These are phyloP conservation scores for Piscicola geometra DNA, from an alignment of 2,888 invertebrate species.

Conservation along the genomic window DNA sequence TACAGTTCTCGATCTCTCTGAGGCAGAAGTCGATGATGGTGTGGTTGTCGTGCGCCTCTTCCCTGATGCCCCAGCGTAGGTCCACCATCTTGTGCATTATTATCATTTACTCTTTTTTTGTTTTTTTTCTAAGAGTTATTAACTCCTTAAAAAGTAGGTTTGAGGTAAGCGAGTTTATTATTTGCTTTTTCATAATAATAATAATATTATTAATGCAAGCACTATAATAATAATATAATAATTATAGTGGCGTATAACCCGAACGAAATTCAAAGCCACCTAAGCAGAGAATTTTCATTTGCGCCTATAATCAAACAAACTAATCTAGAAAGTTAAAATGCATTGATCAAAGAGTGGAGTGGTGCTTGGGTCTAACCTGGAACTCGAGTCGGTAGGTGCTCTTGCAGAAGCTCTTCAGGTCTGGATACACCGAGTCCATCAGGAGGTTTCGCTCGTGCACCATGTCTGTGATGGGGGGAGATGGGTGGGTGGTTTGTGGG, in stretches of 20 bases:
- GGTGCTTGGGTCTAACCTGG: constrained; percentile 42
- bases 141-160: too few relatives aligned
- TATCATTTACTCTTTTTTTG: neutral
- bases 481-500: neutral
- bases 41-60: constrained; percentile 46
- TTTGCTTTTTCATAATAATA: too few relatives aligned
- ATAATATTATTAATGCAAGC: too few relatives aligned
- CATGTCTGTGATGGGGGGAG: constrained; percentile 41
- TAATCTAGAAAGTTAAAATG: too few relatives aligned
- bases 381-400: constrained; percentile 45
- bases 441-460: constrained; percentile 44
- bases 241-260: too few relatives aligned
- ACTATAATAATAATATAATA: too few relatives aligned
- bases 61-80: constrained; percentile 46
- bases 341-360: too few relatives aligned
- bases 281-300: too few relatives aligned
- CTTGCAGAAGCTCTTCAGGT: constrained; percentile 45
- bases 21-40: constrained; percentile 45
- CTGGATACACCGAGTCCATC: constrained; percentile 44
- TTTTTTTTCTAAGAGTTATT: neutral
- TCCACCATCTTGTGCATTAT: constrained; percentile 44
- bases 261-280: too few relatives aligned
- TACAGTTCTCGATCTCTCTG: constrained; percentile 45
- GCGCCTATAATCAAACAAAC: too few relatives aligned
- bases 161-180: too few relatives aligned